These are phyloP conservation scores for Colletes collaris DNA, from an alignment of 2,888 invertebrate species.

Conservation along the genomic window DNA sequence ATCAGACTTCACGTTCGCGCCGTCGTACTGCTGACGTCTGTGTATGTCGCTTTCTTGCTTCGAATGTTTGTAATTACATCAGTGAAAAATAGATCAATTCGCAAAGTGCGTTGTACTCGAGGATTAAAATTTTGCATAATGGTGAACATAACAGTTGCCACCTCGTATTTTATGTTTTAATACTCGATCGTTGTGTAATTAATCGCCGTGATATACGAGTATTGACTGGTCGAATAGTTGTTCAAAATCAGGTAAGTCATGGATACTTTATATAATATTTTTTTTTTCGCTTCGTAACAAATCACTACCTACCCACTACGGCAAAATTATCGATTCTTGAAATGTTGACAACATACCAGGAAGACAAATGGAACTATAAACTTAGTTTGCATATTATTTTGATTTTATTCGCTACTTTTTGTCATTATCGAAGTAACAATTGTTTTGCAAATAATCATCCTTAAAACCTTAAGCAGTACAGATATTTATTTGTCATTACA, in stretches of 20 bases:
- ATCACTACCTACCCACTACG: background rate
- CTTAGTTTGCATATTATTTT: background rate
- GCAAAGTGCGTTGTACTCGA: constrained; percentile 2
- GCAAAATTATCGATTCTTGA: constrained; percentile 10
- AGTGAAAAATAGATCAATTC: constrained; percentile 24
- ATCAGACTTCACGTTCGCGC: constrained; percentile 65
- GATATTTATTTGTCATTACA: constrained; percentile 35
- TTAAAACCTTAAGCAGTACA: background rate
- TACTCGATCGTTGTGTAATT: constrained; percentile 35
- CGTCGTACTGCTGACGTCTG: constrained; percentile 41
- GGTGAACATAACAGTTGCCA: constrained; percentile 15
- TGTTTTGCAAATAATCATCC: constrained; percentile 9
- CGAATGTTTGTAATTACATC: constrained; percentile 52
- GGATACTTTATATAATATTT: constrained; percentile 45
- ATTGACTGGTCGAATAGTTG: constrained; percentile 41
- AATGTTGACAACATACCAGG: background rate
- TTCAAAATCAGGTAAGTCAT: constrained; percentile 48
- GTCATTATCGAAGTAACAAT: background rate
- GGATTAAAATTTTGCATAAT: constrained; percentile 35
- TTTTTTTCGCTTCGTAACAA: background rate
- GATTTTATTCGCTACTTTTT: background rate
- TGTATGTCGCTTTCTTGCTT: constrained; percentile 34
- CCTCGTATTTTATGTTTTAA: constrained; percentile 19
- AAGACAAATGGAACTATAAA: background rate
- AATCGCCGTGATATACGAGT: constrained; percentile 40